Percentiles rank a stretch among this genome's conserved stretches.
These are phyloP conservation scores for Drosophila leonis DNA, from an alignment of 2,888 invertebrate genomes.

Conservation along the genomic window DNA sequence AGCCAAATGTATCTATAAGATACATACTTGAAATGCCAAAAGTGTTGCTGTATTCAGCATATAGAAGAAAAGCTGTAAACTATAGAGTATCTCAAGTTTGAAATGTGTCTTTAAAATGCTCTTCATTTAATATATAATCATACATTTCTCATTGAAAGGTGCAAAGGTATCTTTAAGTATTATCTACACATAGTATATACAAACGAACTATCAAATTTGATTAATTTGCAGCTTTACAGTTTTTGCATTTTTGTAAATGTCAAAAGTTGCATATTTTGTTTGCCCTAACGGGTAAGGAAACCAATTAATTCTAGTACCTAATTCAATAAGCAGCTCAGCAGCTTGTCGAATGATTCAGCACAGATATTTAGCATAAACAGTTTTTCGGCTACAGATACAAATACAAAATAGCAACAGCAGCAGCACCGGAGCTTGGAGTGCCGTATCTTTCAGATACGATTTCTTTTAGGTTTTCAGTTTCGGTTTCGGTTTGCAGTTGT, in stretches of 20 bases:
- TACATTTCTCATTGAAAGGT: not conserved
- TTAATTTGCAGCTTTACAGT: not conserved
- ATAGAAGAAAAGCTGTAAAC: too few relatives aligned
- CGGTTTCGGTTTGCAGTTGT: constrained; percentile 30
- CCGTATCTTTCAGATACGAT: constrained; percentile 76
- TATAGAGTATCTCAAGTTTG: too few relatives aligned
- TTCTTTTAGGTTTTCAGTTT: constrained; percentile 72
- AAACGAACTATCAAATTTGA: not conserved
- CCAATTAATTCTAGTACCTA: constrained; percentile 36
- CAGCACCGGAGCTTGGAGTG: constrained; percentile 42
- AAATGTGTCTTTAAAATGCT: not conserved
- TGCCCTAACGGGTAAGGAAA: constrained; percentile 17
- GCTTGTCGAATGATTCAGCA: constrained; percentile 53
- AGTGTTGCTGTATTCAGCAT: not conserved
- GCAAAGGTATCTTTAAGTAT: not conserved
- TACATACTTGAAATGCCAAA: not conserved
- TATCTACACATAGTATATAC: not conserved
- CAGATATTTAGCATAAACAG: constrained; percentile 59
- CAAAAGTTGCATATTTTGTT: constrained; percentile 22
- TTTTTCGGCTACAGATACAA: constrained; percentile 58
- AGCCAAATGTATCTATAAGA: not conserved
- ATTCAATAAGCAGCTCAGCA: constrained; percentile 41
- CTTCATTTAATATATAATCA: not conserved
- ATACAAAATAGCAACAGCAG: constrained; percentile 15
- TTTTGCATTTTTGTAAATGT: constrained; percentile 24